Evolutionary conservation across 2,888 invertebrate genomes (phyloP).

Genomic region (Chironomus riparius): DNA sequence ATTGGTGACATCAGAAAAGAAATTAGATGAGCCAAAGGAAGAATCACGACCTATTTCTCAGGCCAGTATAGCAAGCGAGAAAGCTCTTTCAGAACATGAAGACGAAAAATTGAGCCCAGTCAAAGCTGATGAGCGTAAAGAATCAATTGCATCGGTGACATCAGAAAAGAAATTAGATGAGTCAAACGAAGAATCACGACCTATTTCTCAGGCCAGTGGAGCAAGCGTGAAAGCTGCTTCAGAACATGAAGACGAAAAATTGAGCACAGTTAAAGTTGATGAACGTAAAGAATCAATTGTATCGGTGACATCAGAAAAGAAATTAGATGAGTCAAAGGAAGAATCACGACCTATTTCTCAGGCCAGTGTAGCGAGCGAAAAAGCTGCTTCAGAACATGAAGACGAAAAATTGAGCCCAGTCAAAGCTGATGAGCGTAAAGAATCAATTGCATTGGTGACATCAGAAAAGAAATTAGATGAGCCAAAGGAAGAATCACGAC

Average conservation of each 20-base stretch:
- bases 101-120: not conserved
- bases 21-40: not conserved
- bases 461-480: not conserved
- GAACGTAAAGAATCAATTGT: slow-evolving; percentile 11
- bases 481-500: slow-evolving; percentile 28
- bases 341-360: slow-evolving; percentile 28
- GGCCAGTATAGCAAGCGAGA: not conserved
- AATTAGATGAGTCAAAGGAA: not conserved
- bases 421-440: slow-evolving; percentile 2
- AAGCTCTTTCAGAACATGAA: slow-evolving; percentile 17
- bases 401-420: not conserved
- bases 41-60: slow-evolving; percentile 28
- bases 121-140: slow-evolving; percentile 4
- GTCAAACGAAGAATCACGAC: slow-evolving; percentile 28
- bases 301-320: slow-evolving; percentile 10
- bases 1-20: not conserved
- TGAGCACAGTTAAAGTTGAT: not conserved
- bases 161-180: not conserved
- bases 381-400: not conserved
- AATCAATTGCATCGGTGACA: not conserved
- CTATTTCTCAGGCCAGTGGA: slow-evolving; percentile 27
- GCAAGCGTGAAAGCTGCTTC: slow-evolving; percentile 24
- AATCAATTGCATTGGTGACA: not conserved
- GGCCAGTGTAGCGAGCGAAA: slow-evolving; percentile 28
- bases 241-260: no score